Percentiles rank a stretch among this genome's conserved stretches.
Conservation (phyloP, 2,888 invertebrate species). For the Drosophila formosana region DNA sequence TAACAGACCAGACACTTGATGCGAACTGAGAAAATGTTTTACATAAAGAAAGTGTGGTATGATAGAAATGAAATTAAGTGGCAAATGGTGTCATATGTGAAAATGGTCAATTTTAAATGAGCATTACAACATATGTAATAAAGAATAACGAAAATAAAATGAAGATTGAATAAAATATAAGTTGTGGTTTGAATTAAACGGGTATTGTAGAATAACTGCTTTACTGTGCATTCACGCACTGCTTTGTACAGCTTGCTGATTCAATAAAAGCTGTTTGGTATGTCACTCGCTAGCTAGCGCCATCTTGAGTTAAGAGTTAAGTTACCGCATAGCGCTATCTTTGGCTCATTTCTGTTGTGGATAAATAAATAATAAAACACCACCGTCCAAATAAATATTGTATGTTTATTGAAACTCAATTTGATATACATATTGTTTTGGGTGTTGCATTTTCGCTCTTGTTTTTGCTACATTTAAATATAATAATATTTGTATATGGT, state of each 20-base stretch:
- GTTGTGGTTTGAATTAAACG: conserved; percentile 2
- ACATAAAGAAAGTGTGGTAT: conserved; percentile 34
- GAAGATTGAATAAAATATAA: conserved; percentile 24
- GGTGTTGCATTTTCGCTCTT: conserved; percentile 31
- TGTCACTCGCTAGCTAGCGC: not conserved
- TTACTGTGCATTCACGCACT: not conserved
- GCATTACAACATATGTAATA: conserved; percentile 60
- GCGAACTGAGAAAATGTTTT: conserved; percentile 37
- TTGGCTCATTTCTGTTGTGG: not conserved
- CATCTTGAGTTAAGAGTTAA: not conserved
- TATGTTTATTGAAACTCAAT: conserved; percentile 78
- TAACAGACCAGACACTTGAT: conserved; percentile 14
- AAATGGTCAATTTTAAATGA: conserved; percentile 43
- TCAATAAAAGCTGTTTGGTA: not conserved
- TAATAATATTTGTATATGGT: conserved; percentile 50
- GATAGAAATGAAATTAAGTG: conserved; percentile 45
- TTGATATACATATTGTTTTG: conserved; percentile 72
- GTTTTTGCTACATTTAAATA: conserved; percentile 65
- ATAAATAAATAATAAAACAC: not conserved
- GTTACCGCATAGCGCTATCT: not conserved
- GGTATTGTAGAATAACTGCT: not conserved
- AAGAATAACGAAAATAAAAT: conserved; percentile 50
- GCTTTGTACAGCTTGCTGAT: not conserved
- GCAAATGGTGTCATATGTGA: conserved; percentile 52
- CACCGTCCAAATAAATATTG: conserved; percentile 69